Percentiles rank a stretch among this genome's conserved stretches.
Conservation (phyloP, 1,140 invertebrate species). For the Archivesica marissinica region DNA sequence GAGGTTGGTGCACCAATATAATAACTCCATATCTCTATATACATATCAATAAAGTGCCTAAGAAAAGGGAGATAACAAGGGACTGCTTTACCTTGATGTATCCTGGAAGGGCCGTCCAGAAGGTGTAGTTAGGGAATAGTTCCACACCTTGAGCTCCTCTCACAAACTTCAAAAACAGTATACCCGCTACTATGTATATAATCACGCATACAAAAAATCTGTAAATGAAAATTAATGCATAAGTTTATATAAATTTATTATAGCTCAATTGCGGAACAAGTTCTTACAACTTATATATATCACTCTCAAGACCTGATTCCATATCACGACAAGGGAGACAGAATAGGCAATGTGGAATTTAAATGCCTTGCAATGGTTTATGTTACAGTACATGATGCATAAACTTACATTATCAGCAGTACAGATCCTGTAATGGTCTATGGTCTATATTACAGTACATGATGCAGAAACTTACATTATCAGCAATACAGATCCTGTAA, state of each 20-base stretch:
- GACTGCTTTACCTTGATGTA: slow-evolving; percentile 54
- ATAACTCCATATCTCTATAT: neutral
- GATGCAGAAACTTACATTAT: slow-evolving; percentile 31
- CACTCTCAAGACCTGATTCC: neutral
- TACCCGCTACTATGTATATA: slow-evolving; percentile 59
- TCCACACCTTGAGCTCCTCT: slow-evolving; percentile 57
- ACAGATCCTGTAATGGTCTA: slow-evolving; percentile 43
- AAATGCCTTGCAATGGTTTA: neutral
- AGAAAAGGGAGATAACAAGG: neutral
- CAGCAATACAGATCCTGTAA: slow-evolving; percentile 4
- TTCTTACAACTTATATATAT: neutral
- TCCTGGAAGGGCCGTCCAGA: slow-evolving; percentile 62
- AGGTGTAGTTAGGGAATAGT: slow-evolving; percentile 58
- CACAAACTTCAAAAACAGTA: slow-evolving; percentile 49
- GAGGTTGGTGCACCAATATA: neutral
- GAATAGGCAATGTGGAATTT: neutral
- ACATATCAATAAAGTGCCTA: neutral
- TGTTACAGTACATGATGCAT: neutral
- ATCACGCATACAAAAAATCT: slow-evolving; percentile 60
- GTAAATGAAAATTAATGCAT: slow-evolving; percentile 18
- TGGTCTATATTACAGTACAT: neutral
- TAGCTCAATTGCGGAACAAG: no score
- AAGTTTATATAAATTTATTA: neutral
- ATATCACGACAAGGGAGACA: no score
- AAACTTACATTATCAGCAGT: slow-evolving; percentile 39